A percentile compares a stretch with the other conserved stretches of the same genome.
Conservation (phyloP, 2,113 vertebrate species). For the Girardinichthys multiradiatus region DNA sequence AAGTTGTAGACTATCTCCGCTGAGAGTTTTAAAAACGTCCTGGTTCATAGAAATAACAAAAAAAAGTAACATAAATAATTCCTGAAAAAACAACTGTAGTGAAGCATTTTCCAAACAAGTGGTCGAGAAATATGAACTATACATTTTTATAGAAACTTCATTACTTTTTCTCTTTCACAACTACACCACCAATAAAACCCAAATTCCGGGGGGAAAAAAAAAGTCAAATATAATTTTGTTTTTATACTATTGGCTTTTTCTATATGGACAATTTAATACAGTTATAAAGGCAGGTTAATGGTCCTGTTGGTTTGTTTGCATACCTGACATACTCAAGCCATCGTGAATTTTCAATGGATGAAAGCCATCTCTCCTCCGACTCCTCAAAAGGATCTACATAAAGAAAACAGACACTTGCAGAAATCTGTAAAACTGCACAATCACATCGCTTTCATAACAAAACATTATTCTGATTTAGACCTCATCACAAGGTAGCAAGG, state of each 20-base stretch:
- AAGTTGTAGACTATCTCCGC: constrained; percentile 90
- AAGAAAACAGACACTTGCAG: constrained; percentile 21
- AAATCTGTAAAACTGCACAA: background rate
- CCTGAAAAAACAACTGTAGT: background rate
- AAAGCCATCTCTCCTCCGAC: constrained; percentile 94
- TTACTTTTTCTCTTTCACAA: too few species aligned
- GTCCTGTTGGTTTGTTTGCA: constrained; percentile 21
- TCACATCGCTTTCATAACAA: background rate
- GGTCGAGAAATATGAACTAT: background rate
- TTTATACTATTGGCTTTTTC: background rate
- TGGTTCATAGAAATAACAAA: constrained; percentile 54
- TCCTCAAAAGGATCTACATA: constrained; percentile 90
- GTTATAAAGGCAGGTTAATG: background rate
- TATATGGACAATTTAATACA: background rate
- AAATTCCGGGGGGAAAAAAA: background rate
- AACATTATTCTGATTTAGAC: background rate
- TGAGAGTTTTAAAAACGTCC: constrained; percentile 89
- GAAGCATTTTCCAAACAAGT: background rate
- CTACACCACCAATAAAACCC: background rate
- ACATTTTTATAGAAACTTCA: background rate
- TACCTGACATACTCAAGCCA: constrained; percentile 96
- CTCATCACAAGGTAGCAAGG: background rate
- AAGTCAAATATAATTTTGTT: background rate
- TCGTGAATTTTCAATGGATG: constrained; percentile 89
- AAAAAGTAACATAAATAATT: background rate